Conservation (phyloP, 2,888 invertebrate species). For the Microctonus aethiopoides region DNA sequence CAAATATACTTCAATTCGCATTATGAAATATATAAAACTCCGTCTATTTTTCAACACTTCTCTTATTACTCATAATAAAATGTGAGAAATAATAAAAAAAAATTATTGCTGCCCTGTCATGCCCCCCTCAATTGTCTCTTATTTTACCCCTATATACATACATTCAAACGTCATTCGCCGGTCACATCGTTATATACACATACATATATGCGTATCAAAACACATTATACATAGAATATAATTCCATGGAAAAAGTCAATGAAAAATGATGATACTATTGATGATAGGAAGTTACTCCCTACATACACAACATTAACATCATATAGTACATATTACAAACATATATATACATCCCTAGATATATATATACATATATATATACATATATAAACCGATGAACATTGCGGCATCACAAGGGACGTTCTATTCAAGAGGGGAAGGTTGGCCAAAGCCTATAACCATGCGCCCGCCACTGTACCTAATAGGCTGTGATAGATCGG, state of each 20-base stretch:
- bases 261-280: slow-evolving; percentile 21
- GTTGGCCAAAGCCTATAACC: slow-evolving; percentile 18
- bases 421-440: slow-evolving; percentile 42
- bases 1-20: too few species aligned
- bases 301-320: slow-evolving; percentile 1
- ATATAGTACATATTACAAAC: not conserved
- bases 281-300: not conserved
- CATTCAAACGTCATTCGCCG: not conserved
- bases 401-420: slow-evolving; percentile 3
- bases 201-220: too few species aligned
- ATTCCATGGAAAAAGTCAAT: slow-evolving; percentile 13
- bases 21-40: too few species aligned
- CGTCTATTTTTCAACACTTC: too few species aligned
- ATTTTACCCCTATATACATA: not conserved
- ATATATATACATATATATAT: not conserved
- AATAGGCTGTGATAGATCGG: slow-evolving; percentile 68
- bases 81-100: not conserved
- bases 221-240: not conserved
- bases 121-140: not conserved
- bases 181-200: too few species aligned
- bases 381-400: not conserved
- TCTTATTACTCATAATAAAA: too few species aligned
- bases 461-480: slow-evolving; percentile 59
- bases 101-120: not conserved
- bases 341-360: not conserved